These are phyloP conservation scores for Grammomys dolichurus DNA, from an alignment of 2,113 vertebrate genomes.

Conservation along the genomic window DNA sequence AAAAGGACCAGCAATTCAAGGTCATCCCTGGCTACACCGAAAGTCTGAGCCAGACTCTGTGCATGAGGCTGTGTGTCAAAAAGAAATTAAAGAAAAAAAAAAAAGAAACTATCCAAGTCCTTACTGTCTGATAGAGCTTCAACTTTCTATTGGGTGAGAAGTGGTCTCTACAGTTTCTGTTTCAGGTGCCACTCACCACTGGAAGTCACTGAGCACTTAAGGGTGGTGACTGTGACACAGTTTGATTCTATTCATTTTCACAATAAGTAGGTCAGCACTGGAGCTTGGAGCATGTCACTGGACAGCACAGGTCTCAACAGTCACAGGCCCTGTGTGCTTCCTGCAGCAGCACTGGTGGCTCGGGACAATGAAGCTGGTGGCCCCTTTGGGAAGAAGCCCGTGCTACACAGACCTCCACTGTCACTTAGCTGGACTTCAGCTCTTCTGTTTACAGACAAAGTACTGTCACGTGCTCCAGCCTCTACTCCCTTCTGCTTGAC, in stretches of 20 bases:
- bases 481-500: background rate
- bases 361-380: background rate
- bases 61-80: background rate
- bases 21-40: background rate
- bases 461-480: fast-evolving
- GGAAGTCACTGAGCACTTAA: background rate
- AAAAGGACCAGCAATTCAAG: background rate
- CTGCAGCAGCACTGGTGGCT: too few relatives aligned
- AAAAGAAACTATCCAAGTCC: background rate
- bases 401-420: background rate
- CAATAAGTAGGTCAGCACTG: background rate
- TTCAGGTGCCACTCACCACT: background rate
- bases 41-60: background rate
- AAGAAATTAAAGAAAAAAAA: background rate
- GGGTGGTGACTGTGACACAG: background rate
- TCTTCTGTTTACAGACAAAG: background rate
- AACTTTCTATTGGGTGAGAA: background rate
- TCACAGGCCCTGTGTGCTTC: background rate
- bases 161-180: background rate
- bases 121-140: background rate
- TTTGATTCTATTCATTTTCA: background rate
- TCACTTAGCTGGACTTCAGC: background rate
- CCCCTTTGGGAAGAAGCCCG: background rate
- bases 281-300: background rate
- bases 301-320: background rate